phyloP scores from a whole-genome alignment of 1,140 invertebrate species.

The Drosophila aff. region DNA sequence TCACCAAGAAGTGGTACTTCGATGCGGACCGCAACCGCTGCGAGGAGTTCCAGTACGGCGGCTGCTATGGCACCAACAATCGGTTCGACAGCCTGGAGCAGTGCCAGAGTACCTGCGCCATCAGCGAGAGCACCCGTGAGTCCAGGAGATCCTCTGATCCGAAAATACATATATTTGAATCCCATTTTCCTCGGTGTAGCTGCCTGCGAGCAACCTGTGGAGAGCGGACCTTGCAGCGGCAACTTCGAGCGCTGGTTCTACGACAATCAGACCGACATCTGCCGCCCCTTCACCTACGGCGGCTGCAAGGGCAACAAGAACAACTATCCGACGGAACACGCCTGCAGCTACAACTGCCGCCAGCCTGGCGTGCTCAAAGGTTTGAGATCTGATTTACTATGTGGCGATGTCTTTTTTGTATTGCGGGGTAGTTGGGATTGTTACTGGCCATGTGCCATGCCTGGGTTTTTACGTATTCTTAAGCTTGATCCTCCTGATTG shows the following conservation, averaged over 20 bases:
- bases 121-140: slow-evolving; percentile 89
- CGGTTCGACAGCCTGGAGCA: slow-evolving; percentile 93
- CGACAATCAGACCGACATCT: slow-evolving; percentile 89
- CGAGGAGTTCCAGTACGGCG: slow-evolving; percentile 92
- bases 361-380: slow-evolving; percentile 90
- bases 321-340: slow-evolving; percentile 92
- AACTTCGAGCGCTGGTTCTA: slow-evolving; percentile 93
- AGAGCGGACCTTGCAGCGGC: slow-evolving; percentile 93
- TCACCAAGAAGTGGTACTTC: slow-evolving; percentile 94
- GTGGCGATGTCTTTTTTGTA: slow-evolving; percentile 1
- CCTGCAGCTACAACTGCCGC: slow-evolving; percentile 92
- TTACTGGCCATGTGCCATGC: slow-evolving; percentile 17
- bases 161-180: not conserved
- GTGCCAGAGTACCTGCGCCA: slow-evolving; percentile 92
- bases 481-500: slow-evolving; percentile 18
- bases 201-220: slow-evolving; percentile 91
- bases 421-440: slow-evolving; percentile 13
- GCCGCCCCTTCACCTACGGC: slow-evolving; percentile 93
- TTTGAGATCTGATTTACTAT: slow-evolving; percentile 84
- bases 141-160: not conserved
- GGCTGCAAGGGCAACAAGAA: slow-evolving; percentile 96
- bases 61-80: slow-evolving; percentile 96
- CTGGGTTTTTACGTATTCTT: slow-evolving; percentile 33
- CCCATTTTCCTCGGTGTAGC: slow-evolving; percentile 86
- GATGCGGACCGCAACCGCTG: slow-evolving; percentile 91